Conservation (phyloP, 2,113 vertebrate genomes). For the Ceratotherium simum region DNA sequence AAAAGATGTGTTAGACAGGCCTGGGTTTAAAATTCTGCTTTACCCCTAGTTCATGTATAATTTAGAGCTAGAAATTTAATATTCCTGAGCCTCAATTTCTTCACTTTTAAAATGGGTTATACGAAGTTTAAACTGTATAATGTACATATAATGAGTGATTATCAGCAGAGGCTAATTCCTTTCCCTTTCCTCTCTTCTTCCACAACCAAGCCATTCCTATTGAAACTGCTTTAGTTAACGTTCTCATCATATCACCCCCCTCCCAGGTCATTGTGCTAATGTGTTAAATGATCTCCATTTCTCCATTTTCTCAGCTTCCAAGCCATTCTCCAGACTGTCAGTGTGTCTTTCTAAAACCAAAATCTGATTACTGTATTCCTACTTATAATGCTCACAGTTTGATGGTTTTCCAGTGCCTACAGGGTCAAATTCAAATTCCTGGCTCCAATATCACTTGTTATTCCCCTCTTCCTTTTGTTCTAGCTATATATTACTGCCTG, state of each 20-base stretch:
- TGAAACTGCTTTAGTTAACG: not conserved
- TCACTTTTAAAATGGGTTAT: not conserved
- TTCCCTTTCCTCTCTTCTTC: not conserved
- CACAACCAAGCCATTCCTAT: not conserved
- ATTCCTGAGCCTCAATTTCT: not conserved
- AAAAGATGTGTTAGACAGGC: not conserved
- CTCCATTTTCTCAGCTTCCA: not conserved
- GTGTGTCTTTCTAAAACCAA: not conserved
- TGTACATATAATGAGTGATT: not conserved
- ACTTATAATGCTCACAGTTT: not conserved
- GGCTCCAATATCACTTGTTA: not conserved
- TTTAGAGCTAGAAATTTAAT: not conserved
- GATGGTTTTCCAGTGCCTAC: not conserved
- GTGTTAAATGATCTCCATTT: not conserved
- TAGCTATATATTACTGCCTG: not conserved
- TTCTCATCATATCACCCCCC: not conserved
- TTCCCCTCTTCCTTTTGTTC: not conserved
- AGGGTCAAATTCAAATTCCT: not conserved
- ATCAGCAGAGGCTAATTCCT: not conserved
- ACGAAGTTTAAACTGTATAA: not conserved
- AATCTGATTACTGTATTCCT: not conserved
- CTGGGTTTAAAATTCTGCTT: not conserved
- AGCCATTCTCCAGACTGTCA: not conserved
- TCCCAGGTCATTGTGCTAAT: not conserved
- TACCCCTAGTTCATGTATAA: not conserved